A percentile compares a stretch with the other conserved stretches of the same genome.
Evolutionary conservation across 2,113 vertebrate species (phyloP).

Genomic region (Aleadryas rufinucha): DNA sequence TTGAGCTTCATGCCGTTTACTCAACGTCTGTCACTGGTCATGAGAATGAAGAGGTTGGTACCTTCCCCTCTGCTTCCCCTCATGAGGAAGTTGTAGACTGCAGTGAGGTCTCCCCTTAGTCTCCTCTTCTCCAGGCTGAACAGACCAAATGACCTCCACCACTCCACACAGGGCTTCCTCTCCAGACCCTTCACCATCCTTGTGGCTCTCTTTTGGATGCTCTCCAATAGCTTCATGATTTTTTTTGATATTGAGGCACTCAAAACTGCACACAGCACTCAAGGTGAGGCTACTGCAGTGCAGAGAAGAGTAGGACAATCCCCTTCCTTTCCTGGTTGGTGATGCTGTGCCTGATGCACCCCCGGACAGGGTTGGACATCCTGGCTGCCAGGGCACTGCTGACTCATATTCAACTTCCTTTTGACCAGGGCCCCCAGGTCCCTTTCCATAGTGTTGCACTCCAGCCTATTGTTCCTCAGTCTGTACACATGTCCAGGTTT

Average conservation of each 20-base stretch:
- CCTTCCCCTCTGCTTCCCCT: not conserved
- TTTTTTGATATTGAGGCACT: not conserved
- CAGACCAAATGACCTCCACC: not conserved
- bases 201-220: not conserved
- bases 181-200: not conserved
- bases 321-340: not conserved
- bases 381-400: not conserved
- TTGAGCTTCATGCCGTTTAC: fast-evolving
- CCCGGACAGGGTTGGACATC: not conserved
- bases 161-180: not conserved
- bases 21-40: not conserved
- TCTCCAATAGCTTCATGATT: not conserved
- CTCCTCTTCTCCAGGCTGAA: not conserved
- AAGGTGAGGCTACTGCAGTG: not conserved
- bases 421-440: not conserved
- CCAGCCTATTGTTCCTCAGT: not conserved
- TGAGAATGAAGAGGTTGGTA: not conserved
- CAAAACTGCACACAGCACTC: not conserved
- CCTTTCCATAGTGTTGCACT: not conserved
- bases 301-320: not conserved
- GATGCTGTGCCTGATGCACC: not conserved
- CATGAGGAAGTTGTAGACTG: no score
- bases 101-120: not conserved
- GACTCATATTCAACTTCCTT: fast-evolving
- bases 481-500: not conserved